Evolutionary conservation across 1,140 invertebrate species (phyloP).

Genomic region (Drosophila tsacasi): DNA sequence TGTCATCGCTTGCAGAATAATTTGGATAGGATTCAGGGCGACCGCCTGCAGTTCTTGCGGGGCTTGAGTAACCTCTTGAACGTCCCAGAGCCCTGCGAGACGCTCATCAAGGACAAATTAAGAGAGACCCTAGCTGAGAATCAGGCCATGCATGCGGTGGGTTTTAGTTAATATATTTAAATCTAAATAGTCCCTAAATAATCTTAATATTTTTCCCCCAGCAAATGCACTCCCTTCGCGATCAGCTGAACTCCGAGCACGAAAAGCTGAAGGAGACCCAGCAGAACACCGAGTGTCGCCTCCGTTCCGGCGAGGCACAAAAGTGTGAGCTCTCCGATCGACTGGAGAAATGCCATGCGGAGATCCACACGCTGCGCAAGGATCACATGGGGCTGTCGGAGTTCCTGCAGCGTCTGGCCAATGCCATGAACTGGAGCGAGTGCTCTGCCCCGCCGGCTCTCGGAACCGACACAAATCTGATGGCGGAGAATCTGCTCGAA

Average conservation of each 20-base stretch:
- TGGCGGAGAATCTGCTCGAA: slow-evolving; percentile 91
- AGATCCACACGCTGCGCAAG: slow-evolving; percentile 86
- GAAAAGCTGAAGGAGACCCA: slow-evolving; percentile 88
- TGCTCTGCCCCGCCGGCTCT: slow-evolving; percentile 86
- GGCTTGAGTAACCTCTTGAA: slow-evolving; percentile 72
- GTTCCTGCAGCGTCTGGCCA: slow-evolving; percentile 88
- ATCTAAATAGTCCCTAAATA: background rate
- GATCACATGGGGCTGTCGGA: slow-evolving; percentile 80
- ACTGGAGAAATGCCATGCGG: slow-evolving; percentile 90
- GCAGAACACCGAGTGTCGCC: slow-evolving; percentile 87
- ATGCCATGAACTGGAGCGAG: slow-evolving; percentile 85
- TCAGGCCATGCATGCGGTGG: slow-evolving; percentile 90
- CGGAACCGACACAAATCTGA: slow-evolving; percentile 91
- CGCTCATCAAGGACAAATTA: slow-evolving; percentile 91
- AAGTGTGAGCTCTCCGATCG: slow-evolving; percentile 88
- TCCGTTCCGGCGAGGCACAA: slow-evolving; percentile 90
- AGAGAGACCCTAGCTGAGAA: slow-evolving; percentile 90
- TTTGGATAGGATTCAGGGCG: slow-evolving; percentile 77
- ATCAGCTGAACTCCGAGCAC: slow-evolving; percentile 88
- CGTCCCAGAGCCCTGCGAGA: slow-evolving; percentile 89
- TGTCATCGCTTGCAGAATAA: slow-evolving; percentile 82
- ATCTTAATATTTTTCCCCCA: slow-evolving; percentile 59
- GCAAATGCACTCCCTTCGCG: slow-evolving; percentile 90
- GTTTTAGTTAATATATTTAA: slow-evolving; percentile 21
- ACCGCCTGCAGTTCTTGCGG: slow-evolving; percentile 77